phyloP scores from a whole-genome alignment of 1,140 invertebrate species.

The Leptopilina clavipes region DNA sequence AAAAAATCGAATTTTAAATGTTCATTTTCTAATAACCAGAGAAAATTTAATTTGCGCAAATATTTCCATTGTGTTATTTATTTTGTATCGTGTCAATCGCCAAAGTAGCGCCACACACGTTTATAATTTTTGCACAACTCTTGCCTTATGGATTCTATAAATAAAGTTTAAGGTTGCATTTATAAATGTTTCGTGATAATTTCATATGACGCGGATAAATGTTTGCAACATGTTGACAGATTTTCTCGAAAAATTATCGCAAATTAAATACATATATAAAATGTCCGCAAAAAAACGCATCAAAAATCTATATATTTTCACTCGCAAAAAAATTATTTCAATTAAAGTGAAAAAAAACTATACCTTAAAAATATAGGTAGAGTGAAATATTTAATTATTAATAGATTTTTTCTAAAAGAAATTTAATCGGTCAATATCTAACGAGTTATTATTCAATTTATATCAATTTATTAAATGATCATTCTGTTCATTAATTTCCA shows the following conservation, averaged over 20 bases:
- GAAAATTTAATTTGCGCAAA: not conserved
- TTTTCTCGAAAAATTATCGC: not conserved
- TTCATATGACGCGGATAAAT: not conserved
- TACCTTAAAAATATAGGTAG: no score
- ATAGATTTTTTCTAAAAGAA: not conserved
- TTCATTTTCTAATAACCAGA: no score
- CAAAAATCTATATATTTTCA: no score
- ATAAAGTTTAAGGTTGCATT: conserved; percentile 16
- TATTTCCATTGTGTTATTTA: not conserved
- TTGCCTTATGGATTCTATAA: conserved; percentile 10
- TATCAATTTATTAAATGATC: conserved; percentile 13
- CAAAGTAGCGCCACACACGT: not conserved
- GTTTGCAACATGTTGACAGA: not conserved
- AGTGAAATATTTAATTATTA: no score
- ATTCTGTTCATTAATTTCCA: conserved; percentile 7
- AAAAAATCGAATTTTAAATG: no score
- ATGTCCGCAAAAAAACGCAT: not conserved
- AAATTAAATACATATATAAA: not conserved
- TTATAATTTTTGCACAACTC: not conserved
- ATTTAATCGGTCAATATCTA: not conserved
- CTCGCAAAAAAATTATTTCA: no score
- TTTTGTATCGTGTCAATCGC: conserved; percentile 18
- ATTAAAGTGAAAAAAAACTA: no score
- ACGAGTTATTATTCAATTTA: conserved; percentile 7
- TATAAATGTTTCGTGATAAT: conserved; percentile 23